Base-by-base conservation (phyloP, 2,888 invertebrate species). In the Psylliodes chrysocephalus region DNA sequence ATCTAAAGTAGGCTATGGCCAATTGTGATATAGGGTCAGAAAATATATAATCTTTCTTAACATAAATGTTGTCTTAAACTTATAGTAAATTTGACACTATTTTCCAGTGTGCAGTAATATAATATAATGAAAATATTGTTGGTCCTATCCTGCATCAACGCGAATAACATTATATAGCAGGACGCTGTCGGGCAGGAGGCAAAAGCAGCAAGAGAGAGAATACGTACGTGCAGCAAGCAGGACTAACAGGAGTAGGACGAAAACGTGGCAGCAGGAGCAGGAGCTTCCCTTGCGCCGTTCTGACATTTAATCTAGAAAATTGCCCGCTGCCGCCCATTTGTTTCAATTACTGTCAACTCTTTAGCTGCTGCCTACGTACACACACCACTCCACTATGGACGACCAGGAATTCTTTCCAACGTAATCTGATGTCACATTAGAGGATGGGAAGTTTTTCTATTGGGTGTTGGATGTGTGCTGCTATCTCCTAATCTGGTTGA, bases 271-370 rank as follows among this genome's bases (percentile, higher is more conserved):
- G 69, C 62, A 64, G 67, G 68, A 51, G 69, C 62, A 71, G 70
- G 71, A 68, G 71, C 73, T 71, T 78, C 78, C 79, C 79, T 64
- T 60, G 76, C 80, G 79, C 82, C 79, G 80, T 81, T 83, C 84
- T 86, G 86, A 86, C 86, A 86, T 87, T 87, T 87, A 87, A 87
- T 87, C 86, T 86, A 86, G 85, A 85, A 86, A 87, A 87, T 87
- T 86, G 87, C 85, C 84, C 83, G 83, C 80, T 82, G 82, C 83
- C 84, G 83, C 83, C 84, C 86, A 85, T 86, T 86, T 85, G 84
- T 86, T 85, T 86, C 85, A 85, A 86, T 86, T 86, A 86, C 84
- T 85, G 86, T 87, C 87, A 86, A 84, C 82, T 82, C 82, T 82
- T 83, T 82, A 81, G 81, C 73, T 79, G 79, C 75, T 72, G 76